phyloP scores from a whole-genome alignment of 2,797 vertebrate species.

The Perdix hodgsoniae region DNA sequence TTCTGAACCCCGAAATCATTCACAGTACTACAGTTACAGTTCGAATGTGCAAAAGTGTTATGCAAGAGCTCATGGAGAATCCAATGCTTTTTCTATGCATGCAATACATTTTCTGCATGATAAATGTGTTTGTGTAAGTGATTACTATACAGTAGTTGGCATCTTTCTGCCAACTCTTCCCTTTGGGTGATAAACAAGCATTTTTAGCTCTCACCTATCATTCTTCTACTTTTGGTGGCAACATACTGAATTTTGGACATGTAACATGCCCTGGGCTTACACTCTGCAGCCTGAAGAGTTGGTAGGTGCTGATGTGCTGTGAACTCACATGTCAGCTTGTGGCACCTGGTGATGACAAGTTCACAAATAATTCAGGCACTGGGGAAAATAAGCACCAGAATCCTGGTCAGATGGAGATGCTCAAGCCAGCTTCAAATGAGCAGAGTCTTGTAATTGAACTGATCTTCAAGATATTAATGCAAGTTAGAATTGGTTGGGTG shows the following conservation, averaged over 20 bases:
- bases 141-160: not conserved
- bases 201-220: conserved; percentile 8
- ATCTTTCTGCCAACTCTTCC: not conserved
- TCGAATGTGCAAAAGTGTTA: not conserved
- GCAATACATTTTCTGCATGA: not conserved
- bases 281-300: not conserved
- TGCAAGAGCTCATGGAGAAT: not conserved
- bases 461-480: not conserved
- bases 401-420: not conserved
- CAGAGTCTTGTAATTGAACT: not conserved
- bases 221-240: not conserved
- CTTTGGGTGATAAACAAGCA: not conserved
- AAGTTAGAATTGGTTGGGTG: not conserved
- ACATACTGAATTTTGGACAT: not conserved
- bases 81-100: not conserved
- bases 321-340: not conserved
- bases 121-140: not conserved
- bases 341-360: not conserved
- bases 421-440: not conserved
- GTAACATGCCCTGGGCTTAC: fast-evolving
- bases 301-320: not conserved
- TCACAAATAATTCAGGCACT: not conserved
- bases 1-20: not conserved
- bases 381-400: not conserved
- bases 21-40: not conserved